Base-by-base conservation (phyloP, 2,797 vertebrate species). In the Onychomys leucogaster region DNA sequence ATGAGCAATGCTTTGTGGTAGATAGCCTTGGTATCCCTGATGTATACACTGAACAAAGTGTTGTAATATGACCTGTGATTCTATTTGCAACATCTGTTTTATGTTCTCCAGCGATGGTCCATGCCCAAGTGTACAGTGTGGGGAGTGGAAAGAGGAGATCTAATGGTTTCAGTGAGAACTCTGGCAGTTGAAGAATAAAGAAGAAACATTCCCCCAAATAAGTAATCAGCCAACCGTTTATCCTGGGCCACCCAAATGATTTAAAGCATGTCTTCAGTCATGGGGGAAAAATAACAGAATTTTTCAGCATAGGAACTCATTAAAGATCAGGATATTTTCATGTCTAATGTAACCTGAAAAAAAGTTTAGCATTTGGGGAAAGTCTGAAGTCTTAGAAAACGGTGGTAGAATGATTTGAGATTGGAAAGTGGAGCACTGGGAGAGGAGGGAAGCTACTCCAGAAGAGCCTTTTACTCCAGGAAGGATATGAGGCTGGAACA, bases 151-250 rank as follows among this genome's bases (percentile, higher is more conserved):
- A 27, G 34, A 63, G 46, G 25, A 90, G 37, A 87, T 67, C n/a
- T 65, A 52, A 34, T 76, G 37, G 37, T 57, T 86, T 80, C 14
- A 81, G 52, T 77, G 65, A 73, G 94, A 69, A 32, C 65, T 49
- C 57, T 49, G 5, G 41, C 65, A 55, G 63, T 71, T 71, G 34
- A 11, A 43, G 87, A 77, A 69, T 43, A 77, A 61, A 71, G 32
- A 71, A 89, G 29, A 77, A 89, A 71, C 5, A 57, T 86, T 55
- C 4, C 67, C 27, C 27, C 32, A 8, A 52, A 83, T 17, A 23
- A 92, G 43, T 92, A 83, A 71, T 88, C 23, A 75, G 32, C 55
- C 41, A 83, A n/a, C 57, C 59, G 82, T 59, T 81, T 90, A 81
- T 81, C 91, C 67, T 55, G 55, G 14, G 9, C 43, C 32, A 76